Percentiles rank a stretch among this genome's conserved stretches.
Conservation (phyloP, 37 sponge, comb jelly and placozoan genomes). For the Cliona cf. orientalis region DNA sequence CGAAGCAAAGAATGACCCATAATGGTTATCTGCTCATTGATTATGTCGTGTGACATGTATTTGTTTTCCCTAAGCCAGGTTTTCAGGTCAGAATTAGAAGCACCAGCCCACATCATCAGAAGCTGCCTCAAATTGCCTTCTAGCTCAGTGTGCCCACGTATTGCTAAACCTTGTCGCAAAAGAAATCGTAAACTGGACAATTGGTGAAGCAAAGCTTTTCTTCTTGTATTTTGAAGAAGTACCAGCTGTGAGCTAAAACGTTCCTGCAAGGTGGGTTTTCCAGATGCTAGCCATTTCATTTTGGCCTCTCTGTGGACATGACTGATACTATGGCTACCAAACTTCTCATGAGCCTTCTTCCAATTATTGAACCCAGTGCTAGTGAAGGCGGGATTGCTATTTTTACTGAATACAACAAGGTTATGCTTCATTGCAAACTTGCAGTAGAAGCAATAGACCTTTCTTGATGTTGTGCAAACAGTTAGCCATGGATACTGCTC, state of each 20-base stretch:
- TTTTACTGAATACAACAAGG: slow-evolving; percentile 24
- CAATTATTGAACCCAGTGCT: slow-evolving; percentile 59
- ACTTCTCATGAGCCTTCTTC: slow-evolving; percentile 52
- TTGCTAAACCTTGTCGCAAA: slow-evolving; percentile 57
- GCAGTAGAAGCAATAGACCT: slow-evolving; percentile 54
- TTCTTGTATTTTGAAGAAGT: background rate
- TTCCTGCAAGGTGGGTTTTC: background rate
- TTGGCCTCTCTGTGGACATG: slow-evolving; percentile 15
- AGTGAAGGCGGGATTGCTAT: slow-evolving; percentile 29
- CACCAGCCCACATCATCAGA: background rate
- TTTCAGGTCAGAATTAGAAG: background rate
- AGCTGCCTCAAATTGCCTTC: background rate
- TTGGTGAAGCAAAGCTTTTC: slow-evolving; percentile 33
- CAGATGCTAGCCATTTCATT: background rate
- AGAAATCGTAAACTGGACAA: slow-evolving; percentile 44
- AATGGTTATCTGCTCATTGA: slow-evolving; percentile 29
- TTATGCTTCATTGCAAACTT: slow-evolving; percentile 12
- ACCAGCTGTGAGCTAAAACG: background rate
- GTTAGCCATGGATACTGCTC: too few species aligned
- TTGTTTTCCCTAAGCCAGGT: slow-evolving; percentile 15
- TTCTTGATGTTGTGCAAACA: too few species aligned
- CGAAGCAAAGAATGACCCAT: slow-evolving; percentile 7
- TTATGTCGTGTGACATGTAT: slow-evolving; percentile 28
- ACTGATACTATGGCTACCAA: slow-evolving; percentile 23
- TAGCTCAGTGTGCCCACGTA: slow-evolving; percentile 51